A percentile compares a stretch with the other conserved stretches of the same genome.
phyloP scores from a whole-genome alignment of 2,888 invertebrate species.

The Dicranocentrus wangi region DNA sequence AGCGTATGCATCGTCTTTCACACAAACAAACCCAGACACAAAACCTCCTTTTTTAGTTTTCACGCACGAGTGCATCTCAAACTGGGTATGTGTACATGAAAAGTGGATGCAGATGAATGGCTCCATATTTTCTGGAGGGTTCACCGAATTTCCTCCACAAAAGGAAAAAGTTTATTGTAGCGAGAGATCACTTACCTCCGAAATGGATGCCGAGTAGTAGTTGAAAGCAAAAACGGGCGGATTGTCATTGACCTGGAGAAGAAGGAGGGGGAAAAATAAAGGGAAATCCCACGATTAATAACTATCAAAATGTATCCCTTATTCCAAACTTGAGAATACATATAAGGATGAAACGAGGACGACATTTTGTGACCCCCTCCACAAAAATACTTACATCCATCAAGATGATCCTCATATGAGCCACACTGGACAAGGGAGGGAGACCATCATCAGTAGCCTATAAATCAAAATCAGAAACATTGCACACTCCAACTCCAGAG shows the following conservation, averaged over 20 bases:
- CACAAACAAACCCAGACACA: background rate
- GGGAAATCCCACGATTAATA: slow-evolving; percentile 35
- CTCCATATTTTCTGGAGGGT: background rate
- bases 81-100: background rate
- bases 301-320: background rate
- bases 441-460: slow-evolving; percentile 87
- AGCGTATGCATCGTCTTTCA: background rate
- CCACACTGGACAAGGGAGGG: slow-evolving; percentile 82
- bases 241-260: slow-evolving; percentile 81
- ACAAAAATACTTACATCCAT: slow-evolving; percentile 79
- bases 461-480: slow-evolving; percentile 52
- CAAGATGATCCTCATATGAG: slow-evolving; percentile 85
- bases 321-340: background rate
- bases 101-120: background rate
- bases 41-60: slow-evolving; percentile 4
- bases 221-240: slow-evolving; percentile 92
- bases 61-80: slow-evolving; percentile 21
- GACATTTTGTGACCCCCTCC: background rate
- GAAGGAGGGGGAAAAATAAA: too few relatives aligned
- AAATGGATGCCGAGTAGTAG: slow-evolving; percentile 84
- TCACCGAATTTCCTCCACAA: background rate
- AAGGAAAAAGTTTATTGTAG: background rate
- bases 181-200: slow-evolving; percentile 78
- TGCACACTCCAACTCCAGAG: slow-evolving; percentile 76
- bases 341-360: background rate